Percentiles rank a stretch among this genome's conserved stretches.
phyloP scores from a whole-genome alignment of 2,888 invertebrate species.

The Ypsolopha sequella region DNA sequence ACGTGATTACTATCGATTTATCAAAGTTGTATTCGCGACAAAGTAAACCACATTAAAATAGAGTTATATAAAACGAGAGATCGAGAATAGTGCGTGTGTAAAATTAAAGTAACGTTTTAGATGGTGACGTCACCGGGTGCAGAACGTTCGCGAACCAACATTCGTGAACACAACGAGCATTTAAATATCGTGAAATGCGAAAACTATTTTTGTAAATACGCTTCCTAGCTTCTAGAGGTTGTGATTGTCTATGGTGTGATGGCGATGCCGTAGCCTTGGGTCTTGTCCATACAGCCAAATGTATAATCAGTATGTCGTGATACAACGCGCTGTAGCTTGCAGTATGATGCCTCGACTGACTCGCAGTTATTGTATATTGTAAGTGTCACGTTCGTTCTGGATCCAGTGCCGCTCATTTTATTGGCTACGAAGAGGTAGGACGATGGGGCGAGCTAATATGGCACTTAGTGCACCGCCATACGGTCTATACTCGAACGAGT shows the following conservation, averaged over 20 bases:
- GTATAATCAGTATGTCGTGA: too few species aligned
- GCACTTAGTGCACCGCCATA: background rate
- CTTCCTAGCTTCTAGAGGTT: background rate
- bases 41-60: constrained; percentile 3
- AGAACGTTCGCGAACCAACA: background rate
- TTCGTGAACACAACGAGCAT: too few species aligned
- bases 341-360: too few species aligned
- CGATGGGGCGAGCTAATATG: background rate
- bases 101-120: background rate
- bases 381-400: too few species aligned
- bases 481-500: background rate
- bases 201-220: constrained; percentile 4
- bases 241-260: background rate
- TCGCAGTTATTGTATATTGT: too few species aligned
- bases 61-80: constrained; percentile 7
- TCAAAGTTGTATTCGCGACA: too few species aligned
- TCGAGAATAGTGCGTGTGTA: constrained; percentile 5
- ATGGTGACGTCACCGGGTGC: background rate
- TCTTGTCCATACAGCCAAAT: background rate
- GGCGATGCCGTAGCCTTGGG: background rate
- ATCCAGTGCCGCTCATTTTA: background rate
- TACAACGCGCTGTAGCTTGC: too few species aligned
- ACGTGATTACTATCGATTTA: too few species aligned
- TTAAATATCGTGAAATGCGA: background rate
- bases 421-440: background rate